phyloP scores from a whole-genome alignment of 2,888 invertebrate species.

The Minunthozetes semirufus region DNA sequence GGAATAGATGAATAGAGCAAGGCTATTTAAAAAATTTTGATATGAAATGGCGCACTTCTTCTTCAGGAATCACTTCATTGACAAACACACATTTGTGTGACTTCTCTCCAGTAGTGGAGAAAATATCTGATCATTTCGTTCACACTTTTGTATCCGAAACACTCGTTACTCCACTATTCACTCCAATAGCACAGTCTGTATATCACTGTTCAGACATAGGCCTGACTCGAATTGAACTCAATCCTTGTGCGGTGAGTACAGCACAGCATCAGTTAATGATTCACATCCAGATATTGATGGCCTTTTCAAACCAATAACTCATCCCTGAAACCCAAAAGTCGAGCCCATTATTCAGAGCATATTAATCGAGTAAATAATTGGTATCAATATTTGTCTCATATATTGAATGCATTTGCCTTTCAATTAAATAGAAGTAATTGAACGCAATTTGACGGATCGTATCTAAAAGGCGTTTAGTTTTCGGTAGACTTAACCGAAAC shows the following conservation, averaged over 20 bases:
- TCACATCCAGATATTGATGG: too few relatives aligned
- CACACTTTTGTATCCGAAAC: background rate
- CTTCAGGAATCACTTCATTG: background rate
- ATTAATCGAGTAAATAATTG: too few relatives aligned
- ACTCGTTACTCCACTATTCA: constrained; percentile 3
- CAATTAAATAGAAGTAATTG: too few relatives aligned
- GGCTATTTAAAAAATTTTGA: background rate
- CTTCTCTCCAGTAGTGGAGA: background rate
- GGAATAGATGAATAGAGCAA: too few relatives aligned
- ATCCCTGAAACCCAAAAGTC: too few relatives aligned
- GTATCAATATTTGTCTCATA: too few relatives aligned
- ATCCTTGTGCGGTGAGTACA: background rate
- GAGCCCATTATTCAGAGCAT: too few relatives aligned
- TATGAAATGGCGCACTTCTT: background rate
- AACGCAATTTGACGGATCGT: too few relatives aligned
- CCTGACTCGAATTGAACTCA: constrained; percentile 5
- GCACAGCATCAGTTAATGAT: background rate
- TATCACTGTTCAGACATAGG: constrained; percentile 21
- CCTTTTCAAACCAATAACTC: too few relatives aligned
- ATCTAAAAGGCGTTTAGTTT: too few relatives aligned
- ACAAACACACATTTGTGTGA: background rate
- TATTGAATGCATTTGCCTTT: too few relatives aligned
- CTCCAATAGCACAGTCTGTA: background rate
- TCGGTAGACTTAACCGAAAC: too few relatives aligned
- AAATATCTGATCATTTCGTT: constrained; percentile 13